Evolutionary conservation across 2,113 vertebrate genomes (phyloP).

Genomic region (Elanus axillaris): DNA sequence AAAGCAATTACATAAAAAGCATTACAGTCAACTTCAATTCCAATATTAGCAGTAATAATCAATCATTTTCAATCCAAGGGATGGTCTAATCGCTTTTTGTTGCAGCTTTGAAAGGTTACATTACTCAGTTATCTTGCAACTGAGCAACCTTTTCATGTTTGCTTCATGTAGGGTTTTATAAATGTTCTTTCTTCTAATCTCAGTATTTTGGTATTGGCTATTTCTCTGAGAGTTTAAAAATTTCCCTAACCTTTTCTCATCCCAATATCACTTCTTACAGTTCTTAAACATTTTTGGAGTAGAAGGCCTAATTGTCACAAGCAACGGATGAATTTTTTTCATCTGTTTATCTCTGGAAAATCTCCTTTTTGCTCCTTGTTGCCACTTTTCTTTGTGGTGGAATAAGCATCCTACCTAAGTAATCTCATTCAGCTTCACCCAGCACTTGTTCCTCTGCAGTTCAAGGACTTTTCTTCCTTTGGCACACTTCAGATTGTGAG

Average conservation of each 20-base stretch:
- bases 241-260: not conserved
- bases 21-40: constrained; percentile 10
- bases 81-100: constrained; percentile 19
- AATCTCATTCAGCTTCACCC: not conserved
- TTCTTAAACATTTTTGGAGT: not conserved
- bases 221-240: not conserved
- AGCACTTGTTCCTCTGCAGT: not conserved
- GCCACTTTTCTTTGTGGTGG: not conserved
- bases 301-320: not conserved
- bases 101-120: constrained; percentile 57
- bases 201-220: not conserved
- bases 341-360: not conserved
- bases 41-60: constrained; percentile 6
- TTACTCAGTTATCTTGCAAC: constrained; percentile 32
- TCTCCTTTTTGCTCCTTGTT: not conserved
- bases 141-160: constrained; percentile 43
- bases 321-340: not conserved
- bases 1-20: constrained; percentile 36
- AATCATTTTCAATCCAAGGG: constrained; percentile 18
- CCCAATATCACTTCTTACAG: not conserved
- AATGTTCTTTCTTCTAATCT: constrained; percentile 7
- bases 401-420: not conserved
- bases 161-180: constrained; percentile 12
- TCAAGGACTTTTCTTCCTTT: not conserved
- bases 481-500: not conserved